Evolutionary conservation across 1,140 invertebrate genomes (phyloP).

Genomic region (Diabrotica virgifera): DNA sequence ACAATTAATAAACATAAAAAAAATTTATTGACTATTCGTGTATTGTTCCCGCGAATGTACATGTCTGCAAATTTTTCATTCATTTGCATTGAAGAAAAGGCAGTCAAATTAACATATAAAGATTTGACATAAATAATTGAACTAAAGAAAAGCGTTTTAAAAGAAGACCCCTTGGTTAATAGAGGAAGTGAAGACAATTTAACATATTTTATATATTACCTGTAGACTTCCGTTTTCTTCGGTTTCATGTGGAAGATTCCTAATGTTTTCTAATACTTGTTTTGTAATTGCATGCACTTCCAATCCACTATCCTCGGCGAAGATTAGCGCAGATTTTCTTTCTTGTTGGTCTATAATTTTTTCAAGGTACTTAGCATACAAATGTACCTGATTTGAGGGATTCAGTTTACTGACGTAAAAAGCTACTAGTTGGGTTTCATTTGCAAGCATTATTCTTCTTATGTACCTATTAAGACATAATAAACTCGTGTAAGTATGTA

Average conservation of each 20-base stretch:
- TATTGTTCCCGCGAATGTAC: too few relatives aligned
- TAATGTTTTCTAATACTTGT: constrained; percentile 76
- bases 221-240: constrained; percentile 32
- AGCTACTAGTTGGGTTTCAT: constrained; percentile 76
- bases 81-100: too few relatives aligned
- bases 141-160: too few relatives aligned
- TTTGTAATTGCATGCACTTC: constrained; percentile 82
- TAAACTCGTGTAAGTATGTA: too few relatives aligned
- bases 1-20: too few relatives aligned
- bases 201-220: constrained; percentile 18
- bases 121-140: too few relatives aligned
- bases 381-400: constrained; percentile 63
- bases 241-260: constrained; percentile 34
- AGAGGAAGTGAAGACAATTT: too few relatives aligned
- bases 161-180: too few relatives aligned
- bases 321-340: constrained; percentile 57
- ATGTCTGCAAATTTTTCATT: too few relatives aligned
- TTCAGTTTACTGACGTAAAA: constrained; percentile 80
- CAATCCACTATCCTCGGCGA: constrained; percentile 72
- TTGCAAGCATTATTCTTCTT: constrained; percentile 65
- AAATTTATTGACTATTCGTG: too few relatives aligned
- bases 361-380: constrained; percentile 79
- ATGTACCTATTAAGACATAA: constrained; percentile 51
- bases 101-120: too few relatives aligned
- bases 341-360: constrained; percentile 64